Evolutionary conservation across 2,113 vertebrate genomes (phyloP), one percentile per base, ranked within the genome.

Genomic region (Phylloscopus trochilus): DNA sequence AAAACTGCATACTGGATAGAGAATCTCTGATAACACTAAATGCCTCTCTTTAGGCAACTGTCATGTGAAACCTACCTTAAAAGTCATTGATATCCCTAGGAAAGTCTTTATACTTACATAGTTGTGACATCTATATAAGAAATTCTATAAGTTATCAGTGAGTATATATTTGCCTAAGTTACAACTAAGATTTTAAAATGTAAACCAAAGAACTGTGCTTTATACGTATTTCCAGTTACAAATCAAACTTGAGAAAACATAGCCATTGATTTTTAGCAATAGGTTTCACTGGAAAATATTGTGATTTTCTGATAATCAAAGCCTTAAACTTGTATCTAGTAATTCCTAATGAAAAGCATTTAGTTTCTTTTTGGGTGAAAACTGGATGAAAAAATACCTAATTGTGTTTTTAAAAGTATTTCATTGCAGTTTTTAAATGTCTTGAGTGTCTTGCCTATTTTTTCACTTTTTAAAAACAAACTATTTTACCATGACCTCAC

Each of bases 181-280:
- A 23, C 11, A 39, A 7, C 5, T 64, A 43, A 18, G 0, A 1
- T 53, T 95, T 89, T 47, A 7, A 62, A 84, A 62, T 46, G 8
- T 35, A 41, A 87, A 62, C 11, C 3, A 53, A 62, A 62, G 5
- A 67, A 44, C 6, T 67, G 5, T 79, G 15, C 3, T 72, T 80
- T 80, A 73, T 41, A 5, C 1, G 4, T 77, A 41, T 69, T 77
- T 90, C 4, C 46, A 74, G 15, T 62, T 70, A 22, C 4, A 51
- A 63, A 69, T 16, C 2, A 75, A 76, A 51, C 13, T 41, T 12
- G 8, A 27, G 1, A 31, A 83, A 70, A 10, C 4, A 15, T 17
- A 72, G 18, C 4, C 10, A 16, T 18, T 37, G n/a, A 55, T 56
- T 83, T 62, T 86, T 79, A 53, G 0, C 0, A 28, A 41, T 13